Percentiles rank a stretch among this genome's conserved stretches.
These are phyloP conservation scores for Rhinogobio ventralis DNA, from an alignment of 2,797 vertebrate genomes.

Conservation along the genomic window DNA sequence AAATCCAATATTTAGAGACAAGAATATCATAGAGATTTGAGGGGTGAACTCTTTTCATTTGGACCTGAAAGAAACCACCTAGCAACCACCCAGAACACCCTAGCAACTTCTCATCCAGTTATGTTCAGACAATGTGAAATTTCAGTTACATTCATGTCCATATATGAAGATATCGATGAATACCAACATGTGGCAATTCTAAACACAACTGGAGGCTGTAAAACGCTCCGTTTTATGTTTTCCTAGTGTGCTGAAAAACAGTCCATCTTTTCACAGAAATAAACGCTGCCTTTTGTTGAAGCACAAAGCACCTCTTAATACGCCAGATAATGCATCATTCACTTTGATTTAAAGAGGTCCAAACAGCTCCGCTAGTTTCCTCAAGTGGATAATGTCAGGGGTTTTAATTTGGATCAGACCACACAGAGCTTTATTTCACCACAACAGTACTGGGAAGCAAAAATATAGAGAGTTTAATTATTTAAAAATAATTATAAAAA, in stretches of 20 bases:
- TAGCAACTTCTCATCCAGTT: not conserved
- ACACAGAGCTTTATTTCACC: not conserved
- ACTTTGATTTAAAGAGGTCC: not conserved
- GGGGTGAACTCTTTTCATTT: not conserved
- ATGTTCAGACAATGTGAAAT: not conserved
- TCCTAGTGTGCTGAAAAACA: not conserved
- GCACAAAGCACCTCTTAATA: conserved; percentile 1
- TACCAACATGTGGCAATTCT: not conserved
- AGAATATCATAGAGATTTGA: not conserved
- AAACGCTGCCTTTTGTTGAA: not conserved
- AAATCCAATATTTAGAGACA: not conserved
- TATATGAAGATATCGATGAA: not conserved
- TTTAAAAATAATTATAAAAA: not conserved
- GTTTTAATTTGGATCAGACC: not conserved
- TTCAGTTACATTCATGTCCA: not conserved
- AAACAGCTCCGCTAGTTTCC: not conserved
- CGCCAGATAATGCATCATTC: conserved; percentile 1
- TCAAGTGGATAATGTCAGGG: not conserved
- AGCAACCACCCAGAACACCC: conserved; percentile 5
- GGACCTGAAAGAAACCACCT: not conserved
- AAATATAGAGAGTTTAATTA: not conserved
- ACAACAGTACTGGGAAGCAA: not conserved
- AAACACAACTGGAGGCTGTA: not conserved
- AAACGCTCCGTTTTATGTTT: not conserved
- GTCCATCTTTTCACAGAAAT: not conserved